phyloP scores from a whole-genome alignment of 2,113 vertebrate species.

The Athene cunicularia region DNA sequence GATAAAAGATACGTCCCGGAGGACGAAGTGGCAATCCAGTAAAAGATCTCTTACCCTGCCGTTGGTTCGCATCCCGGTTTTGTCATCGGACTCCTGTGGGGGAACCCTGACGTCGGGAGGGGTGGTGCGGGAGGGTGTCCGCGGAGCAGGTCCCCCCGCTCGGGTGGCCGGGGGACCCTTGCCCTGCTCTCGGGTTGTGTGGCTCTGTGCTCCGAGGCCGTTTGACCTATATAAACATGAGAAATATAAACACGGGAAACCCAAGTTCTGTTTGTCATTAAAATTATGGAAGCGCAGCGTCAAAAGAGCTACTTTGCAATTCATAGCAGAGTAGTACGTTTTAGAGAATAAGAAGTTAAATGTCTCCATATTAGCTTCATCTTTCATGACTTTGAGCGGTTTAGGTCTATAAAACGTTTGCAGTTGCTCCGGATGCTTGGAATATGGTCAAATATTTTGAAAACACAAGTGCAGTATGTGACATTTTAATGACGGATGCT shows the following conservation, averaged over 20 bases:
- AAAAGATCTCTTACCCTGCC: neutral
- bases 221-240: too few species aligned
- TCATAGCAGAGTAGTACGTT: neutral
- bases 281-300: neutral
- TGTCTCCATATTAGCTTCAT: neutral
- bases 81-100: neutral
- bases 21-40: neutral
- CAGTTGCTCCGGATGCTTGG: neutral
- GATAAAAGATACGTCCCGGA: neutral
- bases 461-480: neutral
- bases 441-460: neutral
- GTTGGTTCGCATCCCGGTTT: neutral
- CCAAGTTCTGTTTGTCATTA: neutral
- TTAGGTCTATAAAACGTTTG: neutral
- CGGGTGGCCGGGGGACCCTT: neutral
- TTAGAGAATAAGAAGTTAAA: neutral
- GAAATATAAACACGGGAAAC: neutral
- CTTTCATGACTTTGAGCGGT: neutral
- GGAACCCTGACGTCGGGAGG: neutral
- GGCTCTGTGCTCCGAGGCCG: accelerated
- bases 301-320: neutral
- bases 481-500: neutral
- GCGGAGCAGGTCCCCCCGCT: too few species aligned
- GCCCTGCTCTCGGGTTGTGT: accelerated
- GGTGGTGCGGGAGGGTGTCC: too few species aligned